These are phyloP conservation scores for Entelurus aequoreus DNA, from an alignment of 2,113 vertebrate genomes.

Conservation along the genomic window DNA sequence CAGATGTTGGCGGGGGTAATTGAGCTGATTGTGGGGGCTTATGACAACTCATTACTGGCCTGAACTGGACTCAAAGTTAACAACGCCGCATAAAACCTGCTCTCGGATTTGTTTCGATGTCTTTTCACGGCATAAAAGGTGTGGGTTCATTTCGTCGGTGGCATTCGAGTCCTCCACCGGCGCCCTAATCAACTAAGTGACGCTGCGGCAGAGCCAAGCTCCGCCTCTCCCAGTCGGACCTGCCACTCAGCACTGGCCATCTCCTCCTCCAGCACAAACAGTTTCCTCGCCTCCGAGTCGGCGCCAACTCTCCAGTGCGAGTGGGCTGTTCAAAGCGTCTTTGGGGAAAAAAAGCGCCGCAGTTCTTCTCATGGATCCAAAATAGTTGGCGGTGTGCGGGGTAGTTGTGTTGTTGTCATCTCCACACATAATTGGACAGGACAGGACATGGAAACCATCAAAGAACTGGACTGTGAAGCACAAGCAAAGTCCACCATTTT, in stretches of 20 bases:
- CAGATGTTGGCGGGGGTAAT: conserved; percentile 36
- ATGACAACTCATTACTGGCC: conserved; percentile 52
- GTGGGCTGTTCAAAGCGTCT: conserved; percentile 4
- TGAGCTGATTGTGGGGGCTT: conserved; percentile 38
- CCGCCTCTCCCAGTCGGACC: conserved; percentile 51
- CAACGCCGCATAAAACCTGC: conserved; percentile 54
- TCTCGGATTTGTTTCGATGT: conserved; percentile 63
- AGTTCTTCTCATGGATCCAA: neutral
- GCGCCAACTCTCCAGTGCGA: neutral
- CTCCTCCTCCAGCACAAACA: conserved; percentile 3
- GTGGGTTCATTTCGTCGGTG: conserved; percentile 41
- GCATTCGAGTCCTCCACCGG: conserved; percentile 61
- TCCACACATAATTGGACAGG: no score
- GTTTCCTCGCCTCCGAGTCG: neutral
- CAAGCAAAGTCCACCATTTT: no score
- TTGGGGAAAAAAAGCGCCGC: no score
- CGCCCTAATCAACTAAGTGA: conserved; percentile 61
- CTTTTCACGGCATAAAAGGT: conserved; percentile 31
- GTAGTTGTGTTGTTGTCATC: no score
- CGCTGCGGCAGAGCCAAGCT: conserved; percentile 24
- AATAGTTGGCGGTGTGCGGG: no score
- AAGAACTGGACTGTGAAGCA: no score
- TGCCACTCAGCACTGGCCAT: conserved; percentile 17
- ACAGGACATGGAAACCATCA: no score
- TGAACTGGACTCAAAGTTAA: conserved; percentile 56